Conservation (phyloP, 2,113 vertebrate species). For the Pseudorectes ferrugineus region DNA sequence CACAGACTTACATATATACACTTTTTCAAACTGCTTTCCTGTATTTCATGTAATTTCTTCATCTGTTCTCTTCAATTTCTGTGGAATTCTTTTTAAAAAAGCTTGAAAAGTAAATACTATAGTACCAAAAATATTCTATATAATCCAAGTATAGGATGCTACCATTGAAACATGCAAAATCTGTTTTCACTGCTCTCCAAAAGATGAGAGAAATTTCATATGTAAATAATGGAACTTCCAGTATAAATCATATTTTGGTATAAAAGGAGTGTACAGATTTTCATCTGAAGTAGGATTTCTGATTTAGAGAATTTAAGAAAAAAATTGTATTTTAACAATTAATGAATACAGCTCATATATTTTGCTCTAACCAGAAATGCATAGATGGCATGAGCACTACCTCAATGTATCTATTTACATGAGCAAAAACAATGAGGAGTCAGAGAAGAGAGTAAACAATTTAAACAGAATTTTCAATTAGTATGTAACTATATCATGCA, state of each 20-base stretch:
- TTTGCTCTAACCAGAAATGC: neutral
- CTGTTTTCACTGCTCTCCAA: neutral
- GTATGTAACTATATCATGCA: neutral
- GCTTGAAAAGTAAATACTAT: neutral
- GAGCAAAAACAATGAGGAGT: neutral
- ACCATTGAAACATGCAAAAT: neutral
- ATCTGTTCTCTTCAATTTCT: neutral
- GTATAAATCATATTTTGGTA: neutral
- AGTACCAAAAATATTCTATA: neutral
- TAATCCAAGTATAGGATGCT: neutral
- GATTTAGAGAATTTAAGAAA: neutral
- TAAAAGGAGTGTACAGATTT: neutral
- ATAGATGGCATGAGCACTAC: neutral
- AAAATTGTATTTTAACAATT: neutral
- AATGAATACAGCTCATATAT: neutral
- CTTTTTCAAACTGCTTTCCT: neutral
- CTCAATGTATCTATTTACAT: neutral
- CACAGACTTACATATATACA: neutral
- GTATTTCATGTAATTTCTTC: neutral
- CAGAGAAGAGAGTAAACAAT: neutral
- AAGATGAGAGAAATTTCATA: neutral
- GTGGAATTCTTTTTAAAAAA: neutral
- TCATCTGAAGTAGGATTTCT: neutral
- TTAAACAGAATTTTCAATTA: neutral
- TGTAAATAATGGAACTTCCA: neutral